Evolutionary conservation across 2,113 vertebrate genomes (phyloP).

Genomic region (Phoenicopterus ruber): DNA sequence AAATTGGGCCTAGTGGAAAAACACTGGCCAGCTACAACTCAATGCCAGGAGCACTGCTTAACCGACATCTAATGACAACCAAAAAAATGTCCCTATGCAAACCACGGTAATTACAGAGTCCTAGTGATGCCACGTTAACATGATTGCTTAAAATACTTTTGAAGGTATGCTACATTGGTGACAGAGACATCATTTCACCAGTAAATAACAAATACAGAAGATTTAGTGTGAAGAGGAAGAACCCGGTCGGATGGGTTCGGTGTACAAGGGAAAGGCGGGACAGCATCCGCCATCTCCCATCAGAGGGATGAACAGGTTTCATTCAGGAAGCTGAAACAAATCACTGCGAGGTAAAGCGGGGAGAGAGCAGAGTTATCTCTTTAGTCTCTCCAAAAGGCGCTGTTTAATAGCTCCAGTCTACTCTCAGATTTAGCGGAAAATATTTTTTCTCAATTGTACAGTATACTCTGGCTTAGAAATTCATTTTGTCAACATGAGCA

Average conservation of each 20-base stretch:
- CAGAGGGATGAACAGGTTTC: not conserved
- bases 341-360: not conserved
- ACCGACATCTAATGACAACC: not conserved
- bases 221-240: not conserved
- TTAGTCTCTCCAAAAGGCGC: not conserved
- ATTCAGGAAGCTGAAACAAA: conserved; percentile 31
- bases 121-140: not conserved
- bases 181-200: not conserved
- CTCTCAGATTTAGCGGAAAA: not conserved
- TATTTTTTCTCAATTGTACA: not conserved
- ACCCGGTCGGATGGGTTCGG: not conserved
- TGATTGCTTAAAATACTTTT: not conserved
- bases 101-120: not conserved
- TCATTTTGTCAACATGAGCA: conserved; percentile 24
- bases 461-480: conserved; percentile 22
- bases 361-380: not conserved
- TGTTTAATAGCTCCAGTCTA: conserved; percentile 34
- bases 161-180: not conserved
- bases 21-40: not conserved
- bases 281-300: not conserved
- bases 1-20: conserved; percentile 7
- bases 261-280: not conserved
- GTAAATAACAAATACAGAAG: not conserved
- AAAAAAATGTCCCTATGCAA: not conserved
- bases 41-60: not conserved